These are phyloP conservation scores for Xestia c-nigrum DNA, from an alignment of 2,888 invertebrate genomes.

Conservation along the genomic window DNA sequence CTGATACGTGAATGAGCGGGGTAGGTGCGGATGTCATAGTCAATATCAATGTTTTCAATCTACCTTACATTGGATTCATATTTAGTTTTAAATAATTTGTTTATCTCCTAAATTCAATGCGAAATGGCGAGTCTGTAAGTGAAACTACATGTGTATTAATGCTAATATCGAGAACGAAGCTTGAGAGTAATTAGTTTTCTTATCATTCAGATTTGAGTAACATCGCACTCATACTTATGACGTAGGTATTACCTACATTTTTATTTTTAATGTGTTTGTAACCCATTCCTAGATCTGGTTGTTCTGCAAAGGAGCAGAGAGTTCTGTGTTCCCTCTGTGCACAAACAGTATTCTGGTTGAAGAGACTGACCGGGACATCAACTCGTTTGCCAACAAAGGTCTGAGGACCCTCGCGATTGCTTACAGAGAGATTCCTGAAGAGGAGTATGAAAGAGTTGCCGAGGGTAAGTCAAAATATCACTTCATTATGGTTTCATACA, in stretches of 20 bases:
- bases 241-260: background rate
- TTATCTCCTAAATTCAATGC: too few relatives aligned
- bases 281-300: slow-evolving; percentile 90
- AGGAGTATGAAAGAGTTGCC: slow-evolving; percentile 92
- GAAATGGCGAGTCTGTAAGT: too few relatives aligned
- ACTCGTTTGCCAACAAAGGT: slow-evolving; percentile 92
- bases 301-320: slow-evolving; percentile 96
- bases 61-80: too few relatives aligned
- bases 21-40: too few relatives aligned
- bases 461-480: slow-evolving; percentile 77
- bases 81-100: too few relatives aligned
- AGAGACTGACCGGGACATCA: slow-evolving; percentile 89
- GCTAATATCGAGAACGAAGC: too few relatives aligned
- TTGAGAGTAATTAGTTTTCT: too few relatives aligned
- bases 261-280: background rate
- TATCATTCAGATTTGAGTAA: background rate
- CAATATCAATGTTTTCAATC: too few relatives aligned
- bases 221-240: background rate
- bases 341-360: slow-evolving; percentile 81
- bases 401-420: slow-evolving; percentile 96
- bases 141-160: too few relatives aligned
- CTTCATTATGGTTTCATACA: background rate
- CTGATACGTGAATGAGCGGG: too few relatives aligned
- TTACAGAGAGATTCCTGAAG: slow-evolving; percentile 91
- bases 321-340: slow-evolving; percentile 93